Evolutionary conservation across 2,113 vertebrate species (phyloP).

Genomic region (Corythornis vintsioides): DNA sequence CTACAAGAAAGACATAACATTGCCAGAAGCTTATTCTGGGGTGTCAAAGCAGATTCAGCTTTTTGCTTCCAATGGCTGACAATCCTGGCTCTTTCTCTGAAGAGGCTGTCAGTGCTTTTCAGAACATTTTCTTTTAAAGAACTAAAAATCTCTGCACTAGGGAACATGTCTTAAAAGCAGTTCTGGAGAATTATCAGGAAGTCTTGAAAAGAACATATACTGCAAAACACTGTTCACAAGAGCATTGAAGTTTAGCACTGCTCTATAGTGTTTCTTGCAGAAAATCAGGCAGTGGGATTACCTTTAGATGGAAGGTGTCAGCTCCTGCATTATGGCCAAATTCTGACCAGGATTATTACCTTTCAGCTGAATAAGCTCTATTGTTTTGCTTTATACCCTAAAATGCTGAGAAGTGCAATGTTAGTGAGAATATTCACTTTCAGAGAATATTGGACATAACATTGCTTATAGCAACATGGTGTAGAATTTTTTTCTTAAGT

Average conservation of each 20-base stretch:
- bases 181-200: constrained; percentile 59
- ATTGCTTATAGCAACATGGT: neutral
- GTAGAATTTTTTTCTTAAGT: neutral
- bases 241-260: constrained; percentile 45
- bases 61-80: constrained; percentile 76
- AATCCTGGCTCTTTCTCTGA: constrained; percentile 66
- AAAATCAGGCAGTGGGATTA: constrained; percentile 23
- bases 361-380: constrained; percentile 42
- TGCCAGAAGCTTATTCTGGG: constrained; percentile 76
- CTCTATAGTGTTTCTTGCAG: neutral
- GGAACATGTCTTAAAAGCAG: constrained; percentile 68
- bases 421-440: neutral
- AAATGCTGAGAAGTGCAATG: neutral
- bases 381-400: constrained; percentile 14
- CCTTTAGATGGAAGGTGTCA: constrained; percentile 52
- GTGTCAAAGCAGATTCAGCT: constrained; percentile 76
- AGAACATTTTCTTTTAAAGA: constrained; percentile 65
- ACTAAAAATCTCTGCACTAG: constrained; percentile 23
- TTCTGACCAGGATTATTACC: constrained; percentile 40
- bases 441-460: neutral
- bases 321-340: constrained; percentile 4
- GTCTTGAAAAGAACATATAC: constrained; percentile 60
- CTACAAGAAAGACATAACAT: constrained; percentile 76
- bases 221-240: constrained; percentile 32
- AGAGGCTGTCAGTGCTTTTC: constrained; percentile 75